Evolutionary conservation across 2,113 vertebrate genomes (phyloP).

Genomic region (Perccottus glenii): DNA sequence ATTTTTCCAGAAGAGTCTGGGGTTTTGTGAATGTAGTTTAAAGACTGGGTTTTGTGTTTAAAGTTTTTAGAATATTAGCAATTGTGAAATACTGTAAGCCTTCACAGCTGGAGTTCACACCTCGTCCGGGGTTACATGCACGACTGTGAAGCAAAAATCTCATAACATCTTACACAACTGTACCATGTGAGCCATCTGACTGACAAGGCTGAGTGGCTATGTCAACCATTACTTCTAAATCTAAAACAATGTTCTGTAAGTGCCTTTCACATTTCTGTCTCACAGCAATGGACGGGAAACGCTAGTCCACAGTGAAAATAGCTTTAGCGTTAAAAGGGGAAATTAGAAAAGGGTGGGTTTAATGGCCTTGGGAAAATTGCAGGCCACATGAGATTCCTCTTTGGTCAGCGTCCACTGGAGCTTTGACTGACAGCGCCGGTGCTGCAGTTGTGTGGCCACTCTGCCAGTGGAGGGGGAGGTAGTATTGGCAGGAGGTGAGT

Average conservation of each 20-base stretch:
- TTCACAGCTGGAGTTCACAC: no score
- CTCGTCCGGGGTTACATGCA: no score
- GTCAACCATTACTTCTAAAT: slow-evolving; percentile 23
- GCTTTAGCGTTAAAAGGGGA: slow-evolving; percentile 68
- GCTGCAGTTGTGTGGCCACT: slow-evolving; percentile 63
- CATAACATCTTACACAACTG: not conserved
- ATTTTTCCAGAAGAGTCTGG: no score
- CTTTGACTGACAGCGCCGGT: slow-evolving; percentile 78
- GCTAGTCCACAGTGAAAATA: slow-evolving; percentile 75
- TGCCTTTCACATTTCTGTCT: slow-evolving; percentile 48
- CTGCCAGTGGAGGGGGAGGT: slow-evolving; percentile 63
- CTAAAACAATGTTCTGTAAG: slow-evolving; percentile 52
- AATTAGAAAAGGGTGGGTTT: slow-evolving; percentile 76
- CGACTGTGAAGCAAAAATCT: no score
- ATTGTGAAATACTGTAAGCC: no score
- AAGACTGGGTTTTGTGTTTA: no score
- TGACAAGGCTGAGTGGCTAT: not conserved
- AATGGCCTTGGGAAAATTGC: slow-evolving; percentile 81
- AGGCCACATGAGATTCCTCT: slow-evolving; percentile 66
- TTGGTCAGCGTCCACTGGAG: slow-evolving; percentile 68
- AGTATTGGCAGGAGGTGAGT: slow-evolving; percentile 31
- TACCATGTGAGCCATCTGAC: not conserved
- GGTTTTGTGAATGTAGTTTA: no score
- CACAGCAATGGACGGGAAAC: slow-evolving; percentile 36
- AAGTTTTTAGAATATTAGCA: no score